Percentiles rank a stretch among this genome's conserved stretches.
These are phyloP conservation scores for Stenotaenia linearis DNA, from an alignment of 2,888 invertebrate species.

Conservation along the genomic window DNA sequence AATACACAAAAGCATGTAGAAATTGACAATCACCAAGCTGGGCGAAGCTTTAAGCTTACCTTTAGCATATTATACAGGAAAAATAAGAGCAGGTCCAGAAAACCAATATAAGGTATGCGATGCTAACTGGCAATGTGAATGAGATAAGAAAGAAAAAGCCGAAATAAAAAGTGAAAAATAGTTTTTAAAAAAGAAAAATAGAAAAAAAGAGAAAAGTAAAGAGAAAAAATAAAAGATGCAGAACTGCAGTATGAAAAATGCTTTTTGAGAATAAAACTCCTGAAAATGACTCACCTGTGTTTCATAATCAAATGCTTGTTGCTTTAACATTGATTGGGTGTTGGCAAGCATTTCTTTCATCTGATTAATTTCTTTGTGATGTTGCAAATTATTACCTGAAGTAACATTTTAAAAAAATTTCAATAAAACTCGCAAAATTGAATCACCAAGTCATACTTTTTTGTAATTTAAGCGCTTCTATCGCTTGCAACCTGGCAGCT, in stretches of 20 bases:
- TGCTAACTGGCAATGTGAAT: neutral
- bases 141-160: neutral
- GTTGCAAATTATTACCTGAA: constrained; percentile 55
- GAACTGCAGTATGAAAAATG: too few species aligned
- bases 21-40: neutral
- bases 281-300: constrained; percentile 48
- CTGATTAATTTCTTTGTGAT: constrained; percentile 54
- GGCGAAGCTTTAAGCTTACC: neutral
- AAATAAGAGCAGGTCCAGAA: neutral
- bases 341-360: constrained; percentile 53
- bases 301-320: constrained; percentile 53
- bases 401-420: too few species aligned
- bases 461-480: neutral
- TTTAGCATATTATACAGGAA: neutral
- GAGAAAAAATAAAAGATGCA: neutral
- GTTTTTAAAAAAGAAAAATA: neutral
- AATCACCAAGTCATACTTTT: too few species aligned
- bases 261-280: too few species aligned
- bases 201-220: neutral
- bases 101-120: neutral
- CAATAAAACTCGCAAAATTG: too few species aligned
- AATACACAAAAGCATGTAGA: neutral
- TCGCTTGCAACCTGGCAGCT: neutral
- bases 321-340: constrained; percentile 55
- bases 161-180: too few species aligned